Evolutionary conservation across 2,888 invertebrate genomes (phyloP).

Genomic region (Orthosia gracilis): DNA sequence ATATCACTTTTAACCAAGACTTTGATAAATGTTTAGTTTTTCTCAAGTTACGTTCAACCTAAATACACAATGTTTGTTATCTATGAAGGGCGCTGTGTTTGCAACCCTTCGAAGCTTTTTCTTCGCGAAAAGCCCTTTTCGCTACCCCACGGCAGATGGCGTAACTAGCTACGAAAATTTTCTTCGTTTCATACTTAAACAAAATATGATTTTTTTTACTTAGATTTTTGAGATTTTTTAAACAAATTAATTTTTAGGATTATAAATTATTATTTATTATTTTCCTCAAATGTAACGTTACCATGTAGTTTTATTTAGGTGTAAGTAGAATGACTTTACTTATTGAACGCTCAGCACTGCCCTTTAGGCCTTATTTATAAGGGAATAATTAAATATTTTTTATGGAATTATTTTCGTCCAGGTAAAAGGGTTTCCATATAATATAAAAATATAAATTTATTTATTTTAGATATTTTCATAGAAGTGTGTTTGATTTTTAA

Average conservation of each 20-base stretch:
- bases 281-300: background rate
- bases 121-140: slow-evolving; percentile 55
- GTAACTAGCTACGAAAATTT: slow-evolving; percentile 68
- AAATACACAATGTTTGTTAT: slow-evolving; percentile 66
- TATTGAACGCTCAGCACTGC: slow-evolving; percentile 9
- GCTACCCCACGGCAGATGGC: slow-evolving; percentile 89
- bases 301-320: background rate
- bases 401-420: background rate
- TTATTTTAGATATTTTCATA: too few species aligned
- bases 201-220: fast-evolving
- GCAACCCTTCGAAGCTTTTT: slow-evolving; percentile 51
- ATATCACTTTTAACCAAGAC: background rate
- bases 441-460: background rate
- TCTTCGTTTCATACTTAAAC: slow-evolving; percentile 33
- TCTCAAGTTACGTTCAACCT: slow-evolving; percentile 7
- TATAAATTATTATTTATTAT: background rate
- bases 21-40: background rate
- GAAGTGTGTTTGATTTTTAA: background rate
- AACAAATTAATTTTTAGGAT: background rate
- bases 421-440: too few species aligned
- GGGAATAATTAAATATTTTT: background rate
- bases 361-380: slow-evolving; percentile 23
- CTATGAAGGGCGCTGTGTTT: slow-evolving; percentile 56
- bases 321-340: background rate
- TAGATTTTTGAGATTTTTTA: background rate